Base-by-base conservation (phyloP, 1,140 invertebrate species). In the Neocloeon triangulifer region DNA sequence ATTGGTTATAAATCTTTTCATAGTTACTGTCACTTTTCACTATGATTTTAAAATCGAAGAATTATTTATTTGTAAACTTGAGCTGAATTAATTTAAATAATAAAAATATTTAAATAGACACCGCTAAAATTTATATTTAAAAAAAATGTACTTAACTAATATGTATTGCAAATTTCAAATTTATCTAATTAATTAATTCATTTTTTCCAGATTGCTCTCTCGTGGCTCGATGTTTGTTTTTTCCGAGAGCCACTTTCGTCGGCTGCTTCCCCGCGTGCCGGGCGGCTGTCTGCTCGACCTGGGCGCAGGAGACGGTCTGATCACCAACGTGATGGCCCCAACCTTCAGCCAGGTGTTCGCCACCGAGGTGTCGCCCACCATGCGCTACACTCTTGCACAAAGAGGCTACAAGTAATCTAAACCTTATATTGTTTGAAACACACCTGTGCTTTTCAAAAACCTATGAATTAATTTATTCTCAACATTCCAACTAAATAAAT, bases 211-310 rank as follows among this genome's bases (percentile, higher is more conserved):
- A 36, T 66, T 82, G 46, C 55, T 91, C 6, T 66, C 72, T 12
- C 61, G 85, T 25, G 86, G 86, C 10, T 86, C 81, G 0, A 92
- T 92, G 86, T 89, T 89, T 55, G 78, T 94, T 2, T 69, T 86
- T 39, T 91, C 84, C 0, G 52, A 59, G 18, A 50, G 61, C 14
- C 84, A 91, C 45, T 73, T 86, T 36, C 53, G 61, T 38, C 48
- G 55, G 34, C 55, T 91, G 31, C 55, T 82, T 40, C 45, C 50
- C 21, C 39, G 54, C 4, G 55, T 82, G 40, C 45, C 50, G 21
- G 39, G 54, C 4, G 49, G 58, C 34, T 45, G 58, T 6, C 40
- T 92, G 21, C 55, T 91, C 30, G 86, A 92, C 56, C 55, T 92
- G 22, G 86, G 86, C 23, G 85, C 88, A 6, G 88, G 88, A 2